phyloP scores from a whole-genome alignment of 2,888 invertebrate genomes.

The Rhimphoctona megacephalus region DNA sequence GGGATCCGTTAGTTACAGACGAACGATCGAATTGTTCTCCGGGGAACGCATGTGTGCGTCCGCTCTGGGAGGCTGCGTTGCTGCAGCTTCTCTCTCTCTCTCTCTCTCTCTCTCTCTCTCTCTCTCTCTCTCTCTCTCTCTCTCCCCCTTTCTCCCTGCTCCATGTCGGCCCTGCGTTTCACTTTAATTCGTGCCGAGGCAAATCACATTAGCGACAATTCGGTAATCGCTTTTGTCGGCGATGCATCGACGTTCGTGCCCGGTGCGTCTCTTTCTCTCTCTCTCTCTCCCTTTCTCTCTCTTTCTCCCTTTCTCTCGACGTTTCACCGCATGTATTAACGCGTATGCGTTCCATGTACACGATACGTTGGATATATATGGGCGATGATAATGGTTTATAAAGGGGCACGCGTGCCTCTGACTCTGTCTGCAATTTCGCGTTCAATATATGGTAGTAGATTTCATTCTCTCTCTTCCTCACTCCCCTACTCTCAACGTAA shows the following conservation, averaged over 20 bases:
- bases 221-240: slow-evolving; percentile 77
- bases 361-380: background rate
- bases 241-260: slow-evolving; percentile 60
- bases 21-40: slow-evolving; percentile 62
- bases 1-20: slow-evolving; percentile 62
- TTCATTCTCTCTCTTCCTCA: slow-evolving; percentile 6
- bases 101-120: slow-evolving; percentile 17
- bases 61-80: slow-evolving; percentile 9
- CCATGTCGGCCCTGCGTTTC: slow-evolving; percentile 15
- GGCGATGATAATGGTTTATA: background rate
- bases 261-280: background rate
- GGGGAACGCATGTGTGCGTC: slow-evolving; percentile 37
- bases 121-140: slow-evolving; percentile 17
- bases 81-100: slow-evolving; percentile 3
- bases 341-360: slow-evolving; percentile 17
- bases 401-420: slow-evolving; percentile 22
- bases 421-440: slow-evolving; percentile 28
- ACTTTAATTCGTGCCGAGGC: slow-evolving; percentile 53
- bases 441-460: slow-evolving; percentile 5
- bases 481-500: slow-evolving; percentile 32
- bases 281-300: background rate
- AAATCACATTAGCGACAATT: slow-evolving; percentile 79
- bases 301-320: background rate
- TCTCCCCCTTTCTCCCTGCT: slow-evolving; percentile 19
- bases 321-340: slow-evolving; percentile 45